Evolutionary conservation across 2,797 vertebrate species (phyloP).

Genomic region (Natrix natrix): DNA sequence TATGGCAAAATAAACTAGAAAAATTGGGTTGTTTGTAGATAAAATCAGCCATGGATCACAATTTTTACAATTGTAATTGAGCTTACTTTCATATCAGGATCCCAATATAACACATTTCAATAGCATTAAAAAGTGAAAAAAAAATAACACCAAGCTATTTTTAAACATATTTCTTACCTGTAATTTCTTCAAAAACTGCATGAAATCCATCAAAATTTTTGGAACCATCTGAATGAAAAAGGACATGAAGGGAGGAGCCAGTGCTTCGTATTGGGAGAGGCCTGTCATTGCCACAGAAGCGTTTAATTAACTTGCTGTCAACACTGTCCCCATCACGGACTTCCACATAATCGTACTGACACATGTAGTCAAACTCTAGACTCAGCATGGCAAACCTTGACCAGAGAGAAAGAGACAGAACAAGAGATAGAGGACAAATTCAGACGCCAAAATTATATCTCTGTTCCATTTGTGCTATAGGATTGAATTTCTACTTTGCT

Average conservation of each 20-base stretch:
- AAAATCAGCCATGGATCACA: neutral
- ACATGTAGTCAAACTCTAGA: conserved; percentile 86
- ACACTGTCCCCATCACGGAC: conserved; percentile 89
- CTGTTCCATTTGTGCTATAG: neutral
- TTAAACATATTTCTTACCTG: conserved; percentile 74
- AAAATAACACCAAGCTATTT: neutral
- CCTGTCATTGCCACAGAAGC: conserved; percentile 89
- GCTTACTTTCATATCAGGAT: neutral
- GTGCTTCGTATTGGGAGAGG: conserved; percentile 85
- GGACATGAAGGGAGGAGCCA: conserved; percentile 85
- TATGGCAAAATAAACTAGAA: neutral
- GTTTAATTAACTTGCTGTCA: conserved; percentile 83
- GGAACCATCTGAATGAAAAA: conserved; percentile 94
- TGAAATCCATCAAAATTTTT: conserved; percentile 98
- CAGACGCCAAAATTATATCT: conserved; percentile 2
- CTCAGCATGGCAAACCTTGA: conserved; percentile 94
- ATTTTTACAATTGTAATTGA: neutral
- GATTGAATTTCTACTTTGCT: neutral
- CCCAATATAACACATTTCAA: conserved; percentile 43
- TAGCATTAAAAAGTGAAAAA: conserved; percentile 35
- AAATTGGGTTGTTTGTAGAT: neutral
- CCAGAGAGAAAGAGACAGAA: neutral
- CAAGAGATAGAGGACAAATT: conserved; percentile 8
- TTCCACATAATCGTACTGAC: conserved; percentile 94
- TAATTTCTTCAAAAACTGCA: conserved; percentile 90